A percentile compares a stretch with the other conserved stretches of the same genome.
Conservation (phyloP, 2,113 vertebrate species). For the Psammodynastes pulverulentus region DNA sequence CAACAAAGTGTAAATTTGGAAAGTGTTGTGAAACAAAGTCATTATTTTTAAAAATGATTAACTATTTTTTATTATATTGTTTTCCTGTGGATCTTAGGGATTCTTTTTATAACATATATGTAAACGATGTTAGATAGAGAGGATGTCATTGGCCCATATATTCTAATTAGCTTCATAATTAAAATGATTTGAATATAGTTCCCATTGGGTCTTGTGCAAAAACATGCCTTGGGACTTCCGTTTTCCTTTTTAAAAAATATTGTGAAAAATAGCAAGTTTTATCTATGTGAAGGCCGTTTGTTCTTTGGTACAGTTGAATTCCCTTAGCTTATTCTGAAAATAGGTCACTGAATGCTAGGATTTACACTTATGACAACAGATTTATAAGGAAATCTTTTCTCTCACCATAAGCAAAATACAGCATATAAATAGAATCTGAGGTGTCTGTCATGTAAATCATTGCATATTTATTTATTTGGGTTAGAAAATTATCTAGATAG, state of each 20-base stretch:
- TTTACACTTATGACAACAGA: neutral
- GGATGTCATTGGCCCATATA: neutral
- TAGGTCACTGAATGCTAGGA: neutral
- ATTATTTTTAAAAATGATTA: neutral
- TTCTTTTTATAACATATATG: neutral
- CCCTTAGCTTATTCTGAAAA: neutral
- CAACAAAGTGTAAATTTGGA: neutral
- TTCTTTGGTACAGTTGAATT: neutral
- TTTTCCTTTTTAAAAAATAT: neutral
- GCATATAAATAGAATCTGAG: neutral
- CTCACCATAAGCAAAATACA: neutral
- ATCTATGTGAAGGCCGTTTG: neutral
- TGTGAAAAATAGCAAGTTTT: neutral
- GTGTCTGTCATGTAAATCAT: neutral
- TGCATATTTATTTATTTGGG: neutral
- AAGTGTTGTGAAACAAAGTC: neutral
- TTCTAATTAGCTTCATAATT: neutral
- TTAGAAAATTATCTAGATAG: neutral
- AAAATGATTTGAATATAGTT: neutral
- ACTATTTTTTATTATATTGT: neutral
- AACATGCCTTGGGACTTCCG: neutral
- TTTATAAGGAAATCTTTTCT: neutral
- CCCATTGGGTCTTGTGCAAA: neutral
- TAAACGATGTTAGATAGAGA: neutral
- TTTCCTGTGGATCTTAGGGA: neutral